Conservation (phyloP, 2,797 vertebrate species). For the Rhyacichthys aspro region DNA sequence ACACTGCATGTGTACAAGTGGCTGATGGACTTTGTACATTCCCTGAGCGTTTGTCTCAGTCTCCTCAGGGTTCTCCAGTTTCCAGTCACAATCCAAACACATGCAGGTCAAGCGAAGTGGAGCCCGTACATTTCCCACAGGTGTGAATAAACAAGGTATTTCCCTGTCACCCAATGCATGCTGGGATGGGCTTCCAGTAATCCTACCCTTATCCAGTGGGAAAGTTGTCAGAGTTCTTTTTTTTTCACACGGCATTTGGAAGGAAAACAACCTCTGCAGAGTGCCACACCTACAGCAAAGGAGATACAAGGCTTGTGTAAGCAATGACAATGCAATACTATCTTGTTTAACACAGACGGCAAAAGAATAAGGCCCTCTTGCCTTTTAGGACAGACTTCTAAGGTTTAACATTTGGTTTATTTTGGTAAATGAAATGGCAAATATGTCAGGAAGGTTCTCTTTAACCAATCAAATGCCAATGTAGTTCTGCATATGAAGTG, state of each 20-base stretch:
- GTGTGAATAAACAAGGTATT: constrained; percentile 43
- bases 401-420: too few relatives aligned
- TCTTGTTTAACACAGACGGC: background rate
- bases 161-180: constrained; percentile 41
- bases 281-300: background rate
- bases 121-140: constrained; percentile 45
- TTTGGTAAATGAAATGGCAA: too few relatives aligned
- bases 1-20: too few relatives aligned
- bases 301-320: background rate
- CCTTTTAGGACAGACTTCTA: too few relatives aligned
- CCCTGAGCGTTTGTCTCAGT: constrained; percentile 17
- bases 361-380: too few relatives aligned
- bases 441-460: too few relatives aligned
- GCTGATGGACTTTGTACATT: constrained; percentile 21
- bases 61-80: constrained; percentile 23
- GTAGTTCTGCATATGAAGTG: too few relatives aligned
- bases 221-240: constrained; percentile 9
- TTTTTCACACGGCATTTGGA: background rate
- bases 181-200: constrained; percentile 35
- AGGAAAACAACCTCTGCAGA: background rate
- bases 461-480: too few relatives aligned
- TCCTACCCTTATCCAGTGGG: constrained; percentile 15
- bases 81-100: constrained; percentile 33
- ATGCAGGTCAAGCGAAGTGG: constrained; percentile 27
- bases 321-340: background rate